These are phyloP conservation scores for Sciurus vulgaris DNA, from an alignment of 2,797 vertebrate species.

Conservation along the genomic window DNA sequence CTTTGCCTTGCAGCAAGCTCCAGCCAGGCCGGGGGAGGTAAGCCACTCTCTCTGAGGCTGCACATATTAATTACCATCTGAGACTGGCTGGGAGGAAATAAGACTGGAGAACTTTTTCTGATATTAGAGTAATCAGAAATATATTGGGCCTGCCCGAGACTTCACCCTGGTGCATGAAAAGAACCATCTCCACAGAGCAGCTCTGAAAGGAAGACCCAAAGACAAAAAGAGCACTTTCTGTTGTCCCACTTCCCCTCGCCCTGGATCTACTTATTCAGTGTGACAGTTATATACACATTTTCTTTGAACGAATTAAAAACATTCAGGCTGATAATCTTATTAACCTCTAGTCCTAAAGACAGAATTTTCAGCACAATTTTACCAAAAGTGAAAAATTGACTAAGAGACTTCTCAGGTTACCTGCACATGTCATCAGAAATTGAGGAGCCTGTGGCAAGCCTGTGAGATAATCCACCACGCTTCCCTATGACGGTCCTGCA, in stretches of 20 bases:
- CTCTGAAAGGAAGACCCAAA: background rate
- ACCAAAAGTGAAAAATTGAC: background rate
- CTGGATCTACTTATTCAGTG: background rate
- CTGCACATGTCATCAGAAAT: background rate
- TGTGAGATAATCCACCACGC: background rate
- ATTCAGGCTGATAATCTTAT: background rate
- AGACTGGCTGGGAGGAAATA: background rate
- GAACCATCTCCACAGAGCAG: background rate
- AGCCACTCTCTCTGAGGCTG: background rate
- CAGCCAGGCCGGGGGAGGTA: background rate
- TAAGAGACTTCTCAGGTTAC: background rate
- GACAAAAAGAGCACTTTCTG: background rate
- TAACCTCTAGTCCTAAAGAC: background rate
- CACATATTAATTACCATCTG: background rate
- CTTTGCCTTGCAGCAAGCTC: background rate
- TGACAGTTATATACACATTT: background rate
- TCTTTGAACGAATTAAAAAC: background rate
- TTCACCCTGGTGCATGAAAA: background rate
- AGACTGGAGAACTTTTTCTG: background rate
- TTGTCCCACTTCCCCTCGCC: background rate
- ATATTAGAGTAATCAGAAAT: background rate
- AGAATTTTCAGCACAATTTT: conserved; percentile 33
- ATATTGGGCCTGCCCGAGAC: background rate
- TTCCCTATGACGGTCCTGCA: background rate
- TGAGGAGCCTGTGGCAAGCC: background rate